A percentile compares a stretch with the other conserved stretches of the same genome.
Evolutionary conservation across 2,797 vertebrate species (phyloP).

Genomic region (Pangasius djambal): DNA sequence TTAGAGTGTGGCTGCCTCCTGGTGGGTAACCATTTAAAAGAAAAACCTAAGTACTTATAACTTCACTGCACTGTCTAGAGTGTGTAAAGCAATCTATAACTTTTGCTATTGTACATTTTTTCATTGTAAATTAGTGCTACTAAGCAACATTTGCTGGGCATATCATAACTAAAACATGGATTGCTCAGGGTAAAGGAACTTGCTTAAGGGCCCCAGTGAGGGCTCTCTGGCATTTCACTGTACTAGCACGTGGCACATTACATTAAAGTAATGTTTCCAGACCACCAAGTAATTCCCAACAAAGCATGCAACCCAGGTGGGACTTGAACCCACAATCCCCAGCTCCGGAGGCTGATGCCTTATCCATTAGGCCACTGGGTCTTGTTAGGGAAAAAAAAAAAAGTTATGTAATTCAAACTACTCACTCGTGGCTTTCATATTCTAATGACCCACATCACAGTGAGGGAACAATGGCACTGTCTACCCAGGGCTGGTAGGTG

Average conservation of each 20-base stretch:
- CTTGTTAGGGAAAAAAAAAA: background rate
- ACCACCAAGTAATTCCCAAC: background rate
- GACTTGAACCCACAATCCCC: slow-evolving; percentile 83
- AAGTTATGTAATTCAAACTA: background rate
- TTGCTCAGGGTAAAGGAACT: background rate
- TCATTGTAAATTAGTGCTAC: background rate
- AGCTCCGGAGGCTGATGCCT: slow-evolving; percentile 82
- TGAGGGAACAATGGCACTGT: background rate
- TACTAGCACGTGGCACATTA: background rate
- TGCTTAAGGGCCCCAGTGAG: background rate
- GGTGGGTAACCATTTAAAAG: background rate
- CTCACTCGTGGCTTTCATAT: background rate
- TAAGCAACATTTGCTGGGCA: background rate
- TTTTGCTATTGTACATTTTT: background rate
- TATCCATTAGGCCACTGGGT: slow-evolving; percentile 81
- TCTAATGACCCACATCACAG: background rate
- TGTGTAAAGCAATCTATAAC: background rate
- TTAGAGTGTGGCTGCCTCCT: background rate
- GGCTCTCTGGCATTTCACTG: background rate
- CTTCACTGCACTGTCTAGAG: background rate
- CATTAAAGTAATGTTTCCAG: background rate
- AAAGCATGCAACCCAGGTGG: slow-evolving; percentile 80
- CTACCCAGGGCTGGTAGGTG: background rate
- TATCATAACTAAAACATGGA: background rate
- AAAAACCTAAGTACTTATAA: background rate